phyloP scores from a whole-genome alignment of 2,888 invertebrate genomes.

The Polyploca ridens region DNA sequence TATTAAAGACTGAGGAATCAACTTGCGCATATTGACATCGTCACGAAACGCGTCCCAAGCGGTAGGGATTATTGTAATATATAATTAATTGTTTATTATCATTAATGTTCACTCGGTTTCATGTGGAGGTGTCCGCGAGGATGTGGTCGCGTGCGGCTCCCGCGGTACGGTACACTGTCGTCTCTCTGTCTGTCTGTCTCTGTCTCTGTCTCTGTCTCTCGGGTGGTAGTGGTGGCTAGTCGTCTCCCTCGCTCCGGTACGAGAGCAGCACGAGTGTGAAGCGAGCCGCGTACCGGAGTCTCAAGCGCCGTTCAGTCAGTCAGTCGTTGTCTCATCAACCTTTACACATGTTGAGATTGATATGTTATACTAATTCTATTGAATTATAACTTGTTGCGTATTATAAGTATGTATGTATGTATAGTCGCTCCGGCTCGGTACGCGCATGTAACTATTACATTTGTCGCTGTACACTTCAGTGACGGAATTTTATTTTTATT shows the following conservation, averaged over 20 bases:
- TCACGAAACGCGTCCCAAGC: slow-evolving; percentile 75
- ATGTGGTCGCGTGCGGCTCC: slow-evolving; percentile 47
- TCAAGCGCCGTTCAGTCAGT: slow-evolving; percentile 43
- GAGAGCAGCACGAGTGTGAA: slow-evolving; percentile 23
- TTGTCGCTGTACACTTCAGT: slow-evolving; percentile 71
- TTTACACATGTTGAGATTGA: slow-evolving; percentile 84
- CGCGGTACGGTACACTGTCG: slow-evolving; percentile 48
- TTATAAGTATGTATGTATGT: slow-evolving; percentile 72
- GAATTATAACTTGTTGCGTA: slow-evolving; percentile 83
- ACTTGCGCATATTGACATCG: slow-evolving; percentile 82
- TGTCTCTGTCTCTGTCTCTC: too few species aligned
- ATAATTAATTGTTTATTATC: slow-evolving; percentile 63
- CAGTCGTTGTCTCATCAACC: slow-evolving; percentile 76
- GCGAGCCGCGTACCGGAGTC: slow-evolving; percentile 15
- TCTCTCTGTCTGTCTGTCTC: too few species aligned
- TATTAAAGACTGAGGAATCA: slow-evolving; percentile 84
- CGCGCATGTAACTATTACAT: slow-evolving; percentile 46
- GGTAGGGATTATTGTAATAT: slow-evolving; percentile 74
- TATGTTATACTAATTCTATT: slow-evolving; percentile 84
- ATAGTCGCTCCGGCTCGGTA: slow-evolving; percentile 43
- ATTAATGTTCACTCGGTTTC: slow-evolving; percentile 65
- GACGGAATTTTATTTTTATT: slow-evolving; percentile 75
- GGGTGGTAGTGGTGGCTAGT: too few species aligned
- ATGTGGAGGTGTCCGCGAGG: slow-evolving; percentile 51
- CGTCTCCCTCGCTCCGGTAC: not conserved